Evolutionary conservation across 92 coral and sea anemone genomes (phyloP).

Genomic region (Heteractis magnifica): DNA sequence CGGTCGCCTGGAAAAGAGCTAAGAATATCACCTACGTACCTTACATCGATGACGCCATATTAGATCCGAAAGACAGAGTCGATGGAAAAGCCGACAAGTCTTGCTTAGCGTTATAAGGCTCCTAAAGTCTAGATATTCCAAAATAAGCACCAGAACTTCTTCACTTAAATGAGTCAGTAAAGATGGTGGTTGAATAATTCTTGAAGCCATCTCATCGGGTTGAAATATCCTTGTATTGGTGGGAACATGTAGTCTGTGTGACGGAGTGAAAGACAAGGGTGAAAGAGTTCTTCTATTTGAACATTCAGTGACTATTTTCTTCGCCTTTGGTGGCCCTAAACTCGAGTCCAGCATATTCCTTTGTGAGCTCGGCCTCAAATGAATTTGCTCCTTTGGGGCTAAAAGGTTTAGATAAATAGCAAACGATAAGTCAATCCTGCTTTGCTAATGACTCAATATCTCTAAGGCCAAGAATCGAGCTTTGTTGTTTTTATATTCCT

Average conservation of each 20-base stretch:
- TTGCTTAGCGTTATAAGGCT: conserved; percentile 96
- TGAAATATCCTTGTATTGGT: conserved; percentile 92
- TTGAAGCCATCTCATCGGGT: conserved; percentile 91
- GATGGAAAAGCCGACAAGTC: conserved; percentile 95
- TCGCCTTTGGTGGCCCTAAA: conserved; percentile 81
- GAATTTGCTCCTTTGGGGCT: conserved; percentile 50
- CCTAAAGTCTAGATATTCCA: conserved; percentile 98
- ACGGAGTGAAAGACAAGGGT: conserved; percentile 72
- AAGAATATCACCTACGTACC: conserved; percentile 73
- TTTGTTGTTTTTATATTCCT: conserved; percentile 99
- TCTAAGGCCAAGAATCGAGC: conserved; percentile 99
- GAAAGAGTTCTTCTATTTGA: conserved; percentile 46
- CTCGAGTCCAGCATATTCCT: conserved; percentile 89
- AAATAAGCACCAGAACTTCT: conserved; percentile 96
- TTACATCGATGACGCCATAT: conserved; percentile 99
- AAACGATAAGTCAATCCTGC: conserved; percentile 84
- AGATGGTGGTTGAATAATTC: conserved; percentile 85
- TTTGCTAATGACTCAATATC: conserved; percentile 98
- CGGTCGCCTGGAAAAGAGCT: conserved; percentile 18
- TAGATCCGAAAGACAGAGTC: conserved; percentile 97
- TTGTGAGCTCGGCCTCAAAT: conserved; percentile 23
- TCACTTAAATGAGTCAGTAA: conserved; percentile 93
- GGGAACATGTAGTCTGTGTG: conserved; percentile 72
- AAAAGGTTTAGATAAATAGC: conserved; percentile 92
- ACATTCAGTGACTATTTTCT: conserved; percentile 66